These are phyloP conservation scores for Acutogordius australiensis DNA, from an alignment of 2,888 invertebrate genomes.

Conservation along the genomic window DNA sequence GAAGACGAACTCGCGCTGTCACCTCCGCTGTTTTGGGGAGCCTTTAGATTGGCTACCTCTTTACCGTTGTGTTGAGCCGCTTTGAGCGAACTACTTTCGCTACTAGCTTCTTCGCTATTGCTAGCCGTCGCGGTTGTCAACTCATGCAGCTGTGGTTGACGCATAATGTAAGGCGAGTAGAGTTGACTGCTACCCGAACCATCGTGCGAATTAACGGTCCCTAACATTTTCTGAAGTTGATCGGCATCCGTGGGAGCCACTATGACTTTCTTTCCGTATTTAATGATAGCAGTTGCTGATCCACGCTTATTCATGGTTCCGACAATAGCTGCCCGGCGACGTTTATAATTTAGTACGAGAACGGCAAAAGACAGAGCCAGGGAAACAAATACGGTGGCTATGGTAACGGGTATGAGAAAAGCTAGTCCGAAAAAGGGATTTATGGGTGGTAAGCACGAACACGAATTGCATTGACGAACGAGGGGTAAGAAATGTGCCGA, in stretches of 20 bases:
- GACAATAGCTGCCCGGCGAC: too few species aligned
- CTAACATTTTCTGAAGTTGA: not conserved
- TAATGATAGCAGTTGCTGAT: not conserved
- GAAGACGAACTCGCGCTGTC: not conserved
- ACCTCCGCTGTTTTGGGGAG: not conserved
- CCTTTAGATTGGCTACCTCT: not conserved
- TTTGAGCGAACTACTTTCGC: not conserved
- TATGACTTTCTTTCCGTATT: not conserved
- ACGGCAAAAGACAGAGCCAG: not conserved
- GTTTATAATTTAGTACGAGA: not conserved
- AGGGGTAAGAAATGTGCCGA: not conserved
- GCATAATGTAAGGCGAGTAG: too few species aligned
- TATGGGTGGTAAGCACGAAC: not conserved
- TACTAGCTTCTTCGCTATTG: not conserved
- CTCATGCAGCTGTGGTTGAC: too few species aligned
- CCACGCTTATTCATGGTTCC: too few species aligned
- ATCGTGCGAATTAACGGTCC: not conserved
- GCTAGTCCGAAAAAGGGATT: not conserved
- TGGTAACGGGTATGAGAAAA: not conserved
- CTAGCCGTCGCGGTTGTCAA: too few species aligned
- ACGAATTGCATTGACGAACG: not conserved
- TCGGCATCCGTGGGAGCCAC: not conserved
- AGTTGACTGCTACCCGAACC: not conserved
- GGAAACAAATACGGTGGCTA: not conserved
- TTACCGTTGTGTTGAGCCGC: not conserved